These are phyloP conservation scores for Nasonia oneida DNA, from an alignment of 2,888 invertebrate species.

Conservation along the genomic window DNA sequence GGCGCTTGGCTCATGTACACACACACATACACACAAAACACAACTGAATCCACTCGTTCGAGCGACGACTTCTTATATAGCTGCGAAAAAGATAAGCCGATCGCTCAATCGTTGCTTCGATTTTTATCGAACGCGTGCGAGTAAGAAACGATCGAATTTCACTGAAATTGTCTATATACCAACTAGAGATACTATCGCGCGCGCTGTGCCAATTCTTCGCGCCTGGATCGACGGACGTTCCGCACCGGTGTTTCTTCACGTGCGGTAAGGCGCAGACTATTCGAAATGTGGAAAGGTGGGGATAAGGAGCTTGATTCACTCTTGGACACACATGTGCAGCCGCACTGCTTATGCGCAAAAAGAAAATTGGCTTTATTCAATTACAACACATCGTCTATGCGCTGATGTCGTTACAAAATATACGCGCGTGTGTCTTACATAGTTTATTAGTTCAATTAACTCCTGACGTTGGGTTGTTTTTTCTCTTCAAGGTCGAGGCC, in stretches of 20 bases:
- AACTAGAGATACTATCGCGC: neutral
- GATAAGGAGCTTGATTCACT: constrained; percentile 10
- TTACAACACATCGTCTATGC: neutral
- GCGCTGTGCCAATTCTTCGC: neutral
- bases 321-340: neutral
- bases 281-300: constrained; percentile 9
- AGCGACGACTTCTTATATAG: too few relatives aligned
- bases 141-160: too few relatives aligned
- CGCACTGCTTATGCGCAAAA: neutral
- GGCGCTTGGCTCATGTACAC: neutral
- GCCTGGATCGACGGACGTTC: neutral
- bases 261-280: constrained; percentile 11
- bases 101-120: neutral
- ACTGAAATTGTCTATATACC: neutral
- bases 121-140: too few relatives aligned
- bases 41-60: neutral
- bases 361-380: neutral
- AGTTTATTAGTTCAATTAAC: neutral
- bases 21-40: neutral
- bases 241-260: constrained; percentile 11
- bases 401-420: neutral
- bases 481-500: neutral
- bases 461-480: neutral
- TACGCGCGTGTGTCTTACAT: too few relatives aligned
- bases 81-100: neutral